phyloP scores from a whole-genome alignment of 2,888 invertebrate genomes.

The Clitarchus hookeri region DNA sequence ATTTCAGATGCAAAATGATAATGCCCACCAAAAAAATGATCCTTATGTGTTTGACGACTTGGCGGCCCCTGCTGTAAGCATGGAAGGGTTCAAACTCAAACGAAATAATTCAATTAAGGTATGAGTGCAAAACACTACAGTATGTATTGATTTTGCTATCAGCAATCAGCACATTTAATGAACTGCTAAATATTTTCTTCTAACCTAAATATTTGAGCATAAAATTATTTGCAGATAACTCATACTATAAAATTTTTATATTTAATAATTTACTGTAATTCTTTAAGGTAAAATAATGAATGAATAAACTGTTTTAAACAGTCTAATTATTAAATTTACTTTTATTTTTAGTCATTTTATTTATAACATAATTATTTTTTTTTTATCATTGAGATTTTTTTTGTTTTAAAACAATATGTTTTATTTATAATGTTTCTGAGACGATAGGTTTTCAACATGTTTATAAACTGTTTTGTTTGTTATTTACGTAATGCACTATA shows the following conservation, averaged over 20 bases:
- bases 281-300: background rate
- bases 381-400: too few species aligned
- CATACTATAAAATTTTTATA: background rate
- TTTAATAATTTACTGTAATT: too few species aligned
- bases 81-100: slow-evolving; percentile 53
- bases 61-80: slow-evolving; percentile 53
- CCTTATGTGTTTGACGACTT: slow-evolving; percentile 75
- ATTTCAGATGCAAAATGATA: slow-evolving; percentile 48
- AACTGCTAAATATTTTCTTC: background rate
- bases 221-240: background rate
- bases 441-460: too few species aligned
- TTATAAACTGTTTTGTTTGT: too few species aligned
- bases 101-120: slow-evolving; percentile 45
- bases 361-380: background rate
- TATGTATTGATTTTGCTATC: background rate
- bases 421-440: too few species aligned
- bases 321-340: background rate
- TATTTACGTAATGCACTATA: too few species aligned
- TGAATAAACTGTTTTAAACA: background rate
- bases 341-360: background rate
- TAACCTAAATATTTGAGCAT: background rate
- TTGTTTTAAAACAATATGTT: too few species aligned
- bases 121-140: slow-evolving; percentile 29
- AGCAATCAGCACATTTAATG: background rate
- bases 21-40: slow-evolving; percentile 52